Conservation (phyloP, 2,888 invertebrate genomes). For the Anticlea derivata region DNA sequence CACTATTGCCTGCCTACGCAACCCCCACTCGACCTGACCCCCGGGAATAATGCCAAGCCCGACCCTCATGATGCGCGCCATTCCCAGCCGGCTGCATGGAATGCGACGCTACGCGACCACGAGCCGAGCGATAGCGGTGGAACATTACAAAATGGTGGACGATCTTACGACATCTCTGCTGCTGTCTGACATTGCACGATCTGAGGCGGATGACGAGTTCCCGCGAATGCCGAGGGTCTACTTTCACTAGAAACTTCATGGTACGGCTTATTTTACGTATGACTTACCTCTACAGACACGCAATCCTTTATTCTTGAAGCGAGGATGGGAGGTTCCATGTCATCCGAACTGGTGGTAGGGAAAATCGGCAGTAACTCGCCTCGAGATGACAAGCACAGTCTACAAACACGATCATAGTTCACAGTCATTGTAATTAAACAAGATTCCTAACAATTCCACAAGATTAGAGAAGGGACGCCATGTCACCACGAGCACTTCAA, state of each 20-base stretch:
- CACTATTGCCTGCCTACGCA: slow-evolving; percentile 61
- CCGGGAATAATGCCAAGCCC: slow-evolving; percentile 76
- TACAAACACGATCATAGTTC: slow-evolving; percentile 84
- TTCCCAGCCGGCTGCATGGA: slow-evolving; percentile 78
- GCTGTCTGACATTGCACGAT: slow-evolving; percentile 79
- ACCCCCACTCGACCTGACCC: slow-evolving; percentile 76
- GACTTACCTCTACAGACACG: slow-evolving; percentile 87
- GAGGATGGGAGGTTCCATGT: slow-evolving; percentile 80
- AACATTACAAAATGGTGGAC: slow-evolving; percentile 84
- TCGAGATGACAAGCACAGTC: slow-evolving; percentile 85
- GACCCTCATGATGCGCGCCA: slow-evolving; percentile 75
- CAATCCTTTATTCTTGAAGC: slow-evolving; percentile 86
- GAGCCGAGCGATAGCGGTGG: slow-evolving; percentile 79
- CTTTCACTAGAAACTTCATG: slow-evolving; percentile 78
- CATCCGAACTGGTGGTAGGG: slow-evolving; percentile 82
- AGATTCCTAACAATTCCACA: slow-evolving; percentile 65
- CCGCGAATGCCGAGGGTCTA: slow-evolving; percentile 77
- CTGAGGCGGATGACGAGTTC: slow-evolving; percentile 82
- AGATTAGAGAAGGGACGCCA: slow-evolving; percentile 77
- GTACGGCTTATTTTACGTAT: slow-evolving; percentile 59
- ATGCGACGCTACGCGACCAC: slow-evolving; percentile 79
- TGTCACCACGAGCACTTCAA: slow-evolving; percentile 82
- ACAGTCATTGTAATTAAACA: slow-evolving; percentile 82
- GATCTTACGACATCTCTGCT: slow-evolving; percentile 85
- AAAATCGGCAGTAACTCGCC: slow-evolving; percentile 85